A percentile compares a stretch with the other conserved stretches of the same genome.
These are phyloP conservation scores for Stichopus chloronotus DNA, from an alignment of 35 echinoderm and acorn worm genomes.

Conservation along the genomic window DNA sequence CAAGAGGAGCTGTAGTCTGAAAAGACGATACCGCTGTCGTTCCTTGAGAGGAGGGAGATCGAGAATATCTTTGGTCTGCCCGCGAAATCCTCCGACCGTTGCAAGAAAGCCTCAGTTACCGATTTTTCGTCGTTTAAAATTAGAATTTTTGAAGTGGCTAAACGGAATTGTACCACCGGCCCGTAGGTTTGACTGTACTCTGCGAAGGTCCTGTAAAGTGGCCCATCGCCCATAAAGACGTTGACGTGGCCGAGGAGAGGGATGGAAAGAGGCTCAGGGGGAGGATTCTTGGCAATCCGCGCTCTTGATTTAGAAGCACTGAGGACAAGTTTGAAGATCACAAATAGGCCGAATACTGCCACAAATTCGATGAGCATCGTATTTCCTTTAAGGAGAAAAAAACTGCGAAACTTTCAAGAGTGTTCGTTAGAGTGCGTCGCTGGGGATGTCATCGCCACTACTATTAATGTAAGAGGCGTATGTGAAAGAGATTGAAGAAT, in stretches of 20 bases:
- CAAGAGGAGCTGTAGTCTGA: conserved; percentile 68
- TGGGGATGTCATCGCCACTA: no score
- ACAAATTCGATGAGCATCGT: no score
- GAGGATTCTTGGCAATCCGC: background rate
- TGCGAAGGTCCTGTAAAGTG: conserved; percentile 1
- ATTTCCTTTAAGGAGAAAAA: no score
- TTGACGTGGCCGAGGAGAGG: conserved; percentile 13
- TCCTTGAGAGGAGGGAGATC: conserved; percentile 64
- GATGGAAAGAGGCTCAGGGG: background rate
- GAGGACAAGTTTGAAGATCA: no score
- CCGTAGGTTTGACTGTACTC: background rate
- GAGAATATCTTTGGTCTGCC: conserved; percentile 78
- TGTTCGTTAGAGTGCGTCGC: no score
- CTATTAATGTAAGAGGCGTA: no score
- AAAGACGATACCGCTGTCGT: conserved; percentile 74
- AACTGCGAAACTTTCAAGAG: no score
- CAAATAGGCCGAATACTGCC: no score
- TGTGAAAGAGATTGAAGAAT: no score
- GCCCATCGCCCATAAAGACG: background rate
- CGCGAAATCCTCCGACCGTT: conserved; percentile 59
- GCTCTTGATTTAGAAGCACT: no score
- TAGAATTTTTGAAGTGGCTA: conserved; percentile 34
- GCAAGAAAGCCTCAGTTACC: conserved; percentile 72
- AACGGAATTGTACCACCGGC: background rate
- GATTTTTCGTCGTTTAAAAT: conserved; percentile 55